These are phyloP conservation scores for Coecobrya sp. DNA, from an alignment of 2,888 invertebrate genomes.

Conservation along the genomic window DNA sequence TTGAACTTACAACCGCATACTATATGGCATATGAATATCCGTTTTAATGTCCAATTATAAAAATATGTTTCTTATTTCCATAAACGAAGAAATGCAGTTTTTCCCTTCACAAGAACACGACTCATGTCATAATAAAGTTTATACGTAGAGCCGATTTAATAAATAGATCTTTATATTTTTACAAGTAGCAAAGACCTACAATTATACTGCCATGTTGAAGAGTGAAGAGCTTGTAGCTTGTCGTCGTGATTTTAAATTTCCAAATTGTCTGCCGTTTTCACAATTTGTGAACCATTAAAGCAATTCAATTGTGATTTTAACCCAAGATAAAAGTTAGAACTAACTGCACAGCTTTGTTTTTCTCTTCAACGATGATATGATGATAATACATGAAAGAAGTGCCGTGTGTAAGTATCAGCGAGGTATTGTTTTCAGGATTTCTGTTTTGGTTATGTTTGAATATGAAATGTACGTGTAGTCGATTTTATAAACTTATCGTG, in stretches of 20 bases:
- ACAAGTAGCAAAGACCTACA: neutral
- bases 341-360: constrained; percentile 15
- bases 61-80: too few species aligned
- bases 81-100: too few species aligned
- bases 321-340: constrained; percentile 2
- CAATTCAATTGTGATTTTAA: constrained; percentile 26
- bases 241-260: constrained; percentile 37
- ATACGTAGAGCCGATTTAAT: too few species aligned
- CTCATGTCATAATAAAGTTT: too few species aligned
- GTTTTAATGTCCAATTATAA: too few species aligned
- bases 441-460: neutral
- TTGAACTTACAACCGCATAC: too few species aligned
- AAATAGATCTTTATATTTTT: too few species aligned
- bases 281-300: constrained; percentile 22
- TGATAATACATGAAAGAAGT: too few species aligned
- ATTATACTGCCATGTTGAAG: neutral
- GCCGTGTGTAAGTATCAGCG: too few species aligned
- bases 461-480: neutral
- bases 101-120: too few species aligned
- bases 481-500: constrained; percentile 48
- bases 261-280: constrained; percentile 50
- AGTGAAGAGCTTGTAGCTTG: neutral
- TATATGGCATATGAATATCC: too few species aligned
- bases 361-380: neutral
- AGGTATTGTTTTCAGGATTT: too few species aligned